phyloP scores from a whole-genome alignment of 2,888 invertebrate genomes.

The Tachystola acroxantha region DNA sequence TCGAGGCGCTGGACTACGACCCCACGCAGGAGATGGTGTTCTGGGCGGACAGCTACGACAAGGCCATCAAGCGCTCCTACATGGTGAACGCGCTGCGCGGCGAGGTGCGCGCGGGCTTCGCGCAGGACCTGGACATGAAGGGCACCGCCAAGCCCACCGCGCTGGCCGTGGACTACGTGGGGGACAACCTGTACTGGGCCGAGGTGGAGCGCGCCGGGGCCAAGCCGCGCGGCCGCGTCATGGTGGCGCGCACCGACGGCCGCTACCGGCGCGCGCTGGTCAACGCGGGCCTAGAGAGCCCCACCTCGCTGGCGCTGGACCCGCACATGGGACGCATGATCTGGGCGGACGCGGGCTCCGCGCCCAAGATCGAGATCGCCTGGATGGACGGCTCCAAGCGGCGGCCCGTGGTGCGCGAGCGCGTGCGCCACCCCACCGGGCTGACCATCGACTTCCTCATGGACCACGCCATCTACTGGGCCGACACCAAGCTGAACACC shows the following conservation, averaged over 20 bases:
- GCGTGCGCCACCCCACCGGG: slow-evolving; percentile 92
- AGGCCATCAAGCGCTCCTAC: slow-evolving; percentile 93
- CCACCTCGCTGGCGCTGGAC: slow-evolving; percentile 93
- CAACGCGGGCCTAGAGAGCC: slow-evolving; percentile 87
- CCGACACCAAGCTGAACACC: slow-evolving; percentile 93
- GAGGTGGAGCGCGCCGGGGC: slow-evolving; percentile 88
- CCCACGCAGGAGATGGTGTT: slow-evolving; percentile 90
- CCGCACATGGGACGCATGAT: slow-evolving; percentile 91
- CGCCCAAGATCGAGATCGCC: slow-evolving; percentile 94
- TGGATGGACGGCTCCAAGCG: slow-evolving; percentile 98
- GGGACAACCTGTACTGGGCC: slow-evolving; percentile 96
- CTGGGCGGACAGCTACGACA: slow-evolving; percentile 96
- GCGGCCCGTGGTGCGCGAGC: slow-evolving; percentile 87
- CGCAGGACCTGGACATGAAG: slow-evolving; percentile 92
- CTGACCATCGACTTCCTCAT: slow-evolving; percentile 93
- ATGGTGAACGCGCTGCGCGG: slow-evolving; percentile 89
- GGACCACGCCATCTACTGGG: slow-evolving; percentile 96
- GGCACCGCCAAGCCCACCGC: slow-evolving; percentile 91
- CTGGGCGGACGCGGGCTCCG: slow-evolving; percentile 95
- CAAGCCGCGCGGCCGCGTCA: slow-evolving; percentile 87
- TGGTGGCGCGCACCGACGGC: slow-evolving; percentile 94
- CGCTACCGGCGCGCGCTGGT: slow-evolving; percentile 90
- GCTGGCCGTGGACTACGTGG: slow-evolving; percentile 95
- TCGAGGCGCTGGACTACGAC: slow-evolving; percentile 95
- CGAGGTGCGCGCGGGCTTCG: slow-evolving; percentile 87